Percentiles rank a stretch among this genome's conserved stretches.
Conservation (phyloP, 1,140 invertebrate genomes). For the Drosophila equinoxialis region DNA sequence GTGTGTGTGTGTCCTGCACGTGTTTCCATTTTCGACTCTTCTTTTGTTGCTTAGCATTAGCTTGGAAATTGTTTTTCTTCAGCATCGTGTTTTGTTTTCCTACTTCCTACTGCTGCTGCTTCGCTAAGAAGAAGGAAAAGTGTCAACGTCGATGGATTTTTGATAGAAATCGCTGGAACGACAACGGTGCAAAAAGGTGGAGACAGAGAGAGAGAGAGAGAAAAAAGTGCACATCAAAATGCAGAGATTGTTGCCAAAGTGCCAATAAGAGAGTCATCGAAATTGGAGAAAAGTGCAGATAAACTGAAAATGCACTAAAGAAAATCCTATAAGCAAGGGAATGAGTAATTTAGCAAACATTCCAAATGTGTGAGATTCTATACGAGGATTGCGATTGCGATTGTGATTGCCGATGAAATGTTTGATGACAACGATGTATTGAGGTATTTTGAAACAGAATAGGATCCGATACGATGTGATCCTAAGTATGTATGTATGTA, state of each 20-base stretch:
- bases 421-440: not conserved
- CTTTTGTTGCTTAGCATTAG: constrained; percentile 40
- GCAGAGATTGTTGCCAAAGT: constrained; percentile 68
- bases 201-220: not conserved
- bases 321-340: constrained; percentile 14
- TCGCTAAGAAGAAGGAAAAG: constrained; percentile 22
- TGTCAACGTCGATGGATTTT: constrained; percentile 50
- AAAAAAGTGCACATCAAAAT: constrained; percentile 55
- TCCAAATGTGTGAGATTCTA: constrained; percentile 8
- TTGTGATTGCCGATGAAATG: constrained; percentile 2
- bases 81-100: not conserved
- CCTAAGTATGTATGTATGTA: too few species aligned
- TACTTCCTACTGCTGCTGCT: not conserved
- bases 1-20: constrained; percentile 50
- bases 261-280: constrained; percentile 58
- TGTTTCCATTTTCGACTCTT: constrained; percentile 66
- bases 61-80: constrained; percentile 64
- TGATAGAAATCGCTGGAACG: constrained; percentile 59
- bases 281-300: constrained; percentile 51
- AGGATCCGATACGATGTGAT: too few species aligned
- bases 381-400: not conserved
- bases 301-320: constrained; percentile 30
- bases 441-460: too few species aligned
- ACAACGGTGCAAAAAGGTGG: constrained; percentile 2
- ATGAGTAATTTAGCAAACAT: constrained; percentile 17